These are phyloP conservation scores for Caradrina clavipalpis DNA, from an alignment of 2,888 invertebrate species.

Conservation along the genomic window DNA sequence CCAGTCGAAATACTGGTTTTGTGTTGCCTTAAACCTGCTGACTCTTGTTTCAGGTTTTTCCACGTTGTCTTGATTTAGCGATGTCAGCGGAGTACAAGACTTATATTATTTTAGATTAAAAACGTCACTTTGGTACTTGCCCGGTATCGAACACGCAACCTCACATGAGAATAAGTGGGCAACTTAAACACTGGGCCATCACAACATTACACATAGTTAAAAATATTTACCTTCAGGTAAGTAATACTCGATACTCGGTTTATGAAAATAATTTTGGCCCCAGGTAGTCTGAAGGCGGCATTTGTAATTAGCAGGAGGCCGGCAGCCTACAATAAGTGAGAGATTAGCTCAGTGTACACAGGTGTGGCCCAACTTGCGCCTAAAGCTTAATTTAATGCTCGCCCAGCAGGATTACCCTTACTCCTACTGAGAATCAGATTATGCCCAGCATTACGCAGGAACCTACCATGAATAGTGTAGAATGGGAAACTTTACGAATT, in stretches of 20 bases:
- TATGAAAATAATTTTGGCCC: background rate
- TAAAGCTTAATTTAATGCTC: constrained; percentile 69
- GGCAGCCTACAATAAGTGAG: constrained; percentile 56
- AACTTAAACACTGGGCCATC: no score
- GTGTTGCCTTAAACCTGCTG: no score
- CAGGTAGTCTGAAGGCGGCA: constrained; percentile 12
- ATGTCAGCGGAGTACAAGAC: no score
- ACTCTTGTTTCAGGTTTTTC: no score
- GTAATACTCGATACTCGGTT: background rate
- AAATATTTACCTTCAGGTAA: background rate
- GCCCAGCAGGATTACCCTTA: constrained; percentile 18
- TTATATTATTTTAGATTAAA: no score
- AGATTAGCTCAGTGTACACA: constrained; percentile 68
- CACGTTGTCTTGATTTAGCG: no score
- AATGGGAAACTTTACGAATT: background rate
- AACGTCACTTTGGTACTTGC: no score
- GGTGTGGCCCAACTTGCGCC: constrained; percentile 65
- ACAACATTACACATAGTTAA: no score
- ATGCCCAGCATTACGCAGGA: background rate
- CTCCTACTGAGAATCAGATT: constrained; percentile 25
- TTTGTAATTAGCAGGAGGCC: constrained; percentile 48
- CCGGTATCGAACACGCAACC: no score
- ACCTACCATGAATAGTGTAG: constrained; percentile 2
- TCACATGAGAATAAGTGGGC: no score
- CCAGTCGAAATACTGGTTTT: no score